These are phyloP conservation scores for Anableps anableps DNA, from an alignment of 2,797 vertebrate species.

Conservation along the genomic window DNA sequence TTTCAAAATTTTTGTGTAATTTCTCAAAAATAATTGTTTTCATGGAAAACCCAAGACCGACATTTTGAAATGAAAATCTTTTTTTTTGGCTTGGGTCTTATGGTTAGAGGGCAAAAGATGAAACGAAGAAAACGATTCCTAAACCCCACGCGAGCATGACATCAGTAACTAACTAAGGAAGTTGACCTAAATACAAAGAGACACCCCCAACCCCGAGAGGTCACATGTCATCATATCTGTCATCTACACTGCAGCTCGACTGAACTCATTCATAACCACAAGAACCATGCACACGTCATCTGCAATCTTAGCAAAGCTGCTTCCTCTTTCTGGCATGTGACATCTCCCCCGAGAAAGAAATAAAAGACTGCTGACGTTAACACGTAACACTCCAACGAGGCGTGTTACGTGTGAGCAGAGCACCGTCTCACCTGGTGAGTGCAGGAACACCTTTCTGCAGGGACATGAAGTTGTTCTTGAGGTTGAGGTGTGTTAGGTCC, in stretches of 20 bases:
- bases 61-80: background rate
- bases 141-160: background rate
- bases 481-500: slow-evolving; percentile 97
- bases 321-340: slow-evolving; percentile 42
- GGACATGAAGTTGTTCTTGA: slow-evolving; percentile 90
- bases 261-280: slow-evolving; percentile 49
- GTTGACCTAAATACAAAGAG: slow-evolving; percentile 15
- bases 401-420: background rate
- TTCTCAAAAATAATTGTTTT: background rate
- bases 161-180: slow-evolving; percentile 4
- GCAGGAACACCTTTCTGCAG: slow-evolving; percentile 70
- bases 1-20: background rate
- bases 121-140: background rate
- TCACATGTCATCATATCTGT: slow-evolving; percentile 46
- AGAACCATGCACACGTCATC: slow-evolving; percentile 12
- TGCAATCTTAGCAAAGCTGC: slow-evolving; percentile 19
- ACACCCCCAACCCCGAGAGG: background rate
- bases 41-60: background rate
- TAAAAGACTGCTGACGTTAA: background rate
- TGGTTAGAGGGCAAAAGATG: background rate
- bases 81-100: background rate
- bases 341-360: background rate
- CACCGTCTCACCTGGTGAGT: slow-evolving; percentile 69
- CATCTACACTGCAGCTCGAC: slow-evolving; percentile 26
- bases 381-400: too few relatives aligned